A percentile compares a stretch with the other conserved stretches of the same genome.
phyloP scores from a whole-genome alignment of 2,888 invertebrate genomes.

The Heteromyza rotundicornis region DNA sequence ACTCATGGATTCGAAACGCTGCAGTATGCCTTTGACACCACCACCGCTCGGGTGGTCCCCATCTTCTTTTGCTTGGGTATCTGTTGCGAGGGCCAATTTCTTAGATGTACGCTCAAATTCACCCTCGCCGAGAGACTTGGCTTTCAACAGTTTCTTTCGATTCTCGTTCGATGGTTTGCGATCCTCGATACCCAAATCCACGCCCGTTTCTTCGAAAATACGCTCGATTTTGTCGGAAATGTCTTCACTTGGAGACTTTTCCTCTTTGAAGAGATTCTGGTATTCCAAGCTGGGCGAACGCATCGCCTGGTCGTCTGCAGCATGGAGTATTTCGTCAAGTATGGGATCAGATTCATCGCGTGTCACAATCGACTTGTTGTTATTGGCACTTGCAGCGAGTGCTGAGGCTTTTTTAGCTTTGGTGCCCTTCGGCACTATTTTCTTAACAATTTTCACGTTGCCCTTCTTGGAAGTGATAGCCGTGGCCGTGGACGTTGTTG shows the following conservation, averaged over 20 bases:
- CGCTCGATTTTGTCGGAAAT: slow-evolving; percentile 59
- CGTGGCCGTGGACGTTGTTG: slow-evolving; percentile 34
- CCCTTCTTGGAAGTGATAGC: slow-evolving; percentile 43
- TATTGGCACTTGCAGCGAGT: slow-evolving; percentile 19
- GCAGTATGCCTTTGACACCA: slow-evolving; percentile 54
- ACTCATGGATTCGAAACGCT: slow-evolving; percentile 57
- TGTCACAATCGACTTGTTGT: slow-evolving; percentile 18
- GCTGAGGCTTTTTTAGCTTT: slow-evolving; percentile 43
- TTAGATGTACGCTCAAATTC: slow-evolving; percentile 42
- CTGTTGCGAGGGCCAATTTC: neutral
- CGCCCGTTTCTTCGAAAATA: slow-evolving; percentile 55
- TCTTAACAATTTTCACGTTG: slow-evolving; percentile 53
- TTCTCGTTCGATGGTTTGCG: slow-evolving; percentile 31
- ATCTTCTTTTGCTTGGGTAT: slow-evolving; percentile 33
- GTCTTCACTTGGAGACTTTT: slow-evolving; percentile 60
- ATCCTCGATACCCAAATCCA: slow-evolving; percentile 47
- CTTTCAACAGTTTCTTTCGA: slow-evolving; percentile 47
- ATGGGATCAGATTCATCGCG: slow-evolving; percentile 55
- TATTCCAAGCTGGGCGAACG: slow-evolving; percentile 60
- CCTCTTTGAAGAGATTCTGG: slow-evolving; percentile 56
- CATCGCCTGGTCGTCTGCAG: slow-evolving; percentile 39
- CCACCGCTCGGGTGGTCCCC: slow-evolving; percentile 38
- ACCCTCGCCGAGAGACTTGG: slow-evolving; percentile 53
- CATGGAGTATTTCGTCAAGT: slow-evolving; percentile 55
- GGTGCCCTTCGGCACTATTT: slow-evolving; percentile 55